Evolutionary conservation across 2,888 invertebrate species (phyloP).

Genomic region (Julus scanicus): DNA sequence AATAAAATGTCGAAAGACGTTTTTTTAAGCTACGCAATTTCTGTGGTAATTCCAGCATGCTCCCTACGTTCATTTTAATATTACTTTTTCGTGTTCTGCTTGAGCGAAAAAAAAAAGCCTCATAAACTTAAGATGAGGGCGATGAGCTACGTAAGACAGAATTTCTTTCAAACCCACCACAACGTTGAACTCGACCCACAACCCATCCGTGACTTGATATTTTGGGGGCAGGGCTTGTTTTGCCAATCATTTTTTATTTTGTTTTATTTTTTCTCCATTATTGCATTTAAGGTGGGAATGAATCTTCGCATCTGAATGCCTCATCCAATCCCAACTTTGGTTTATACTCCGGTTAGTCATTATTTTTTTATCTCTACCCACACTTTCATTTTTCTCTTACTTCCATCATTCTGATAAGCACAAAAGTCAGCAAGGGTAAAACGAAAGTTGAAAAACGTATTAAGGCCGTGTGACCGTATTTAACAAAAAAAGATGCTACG

Average conservation of each 20-base stretch:
- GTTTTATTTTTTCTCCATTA: constrained; percentile 51
- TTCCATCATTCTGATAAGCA: neutral
- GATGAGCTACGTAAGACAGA: neutral
- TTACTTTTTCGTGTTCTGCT: constrained; percentile 31
- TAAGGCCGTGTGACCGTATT: neutral
- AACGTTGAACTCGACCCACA: neutral
- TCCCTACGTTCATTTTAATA: neutral
- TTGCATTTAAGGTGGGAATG: constrained; percentile 47
- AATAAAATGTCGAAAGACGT: constrained; percentile 22
- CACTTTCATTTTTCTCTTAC: neutral
- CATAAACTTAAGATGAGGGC: neutral
- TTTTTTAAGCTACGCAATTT: constrained; percentile 8
- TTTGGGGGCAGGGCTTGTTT: constrained; percentile 51
- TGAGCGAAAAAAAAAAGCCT: neutral
- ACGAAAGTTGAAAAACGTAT: neutral
- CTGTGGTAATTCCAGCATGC: constrained; percentile 32
- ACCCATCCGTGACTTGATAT: constrained; percentile 47
- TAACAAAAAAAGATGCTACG: neutral
- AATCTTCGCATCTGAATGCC: constrained; percentile 47
- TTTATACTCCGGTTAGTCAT: constrained; percentile 45
- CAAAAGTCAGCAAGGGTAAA: constrained; percentile 22
- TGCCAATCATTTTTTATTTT: constrained; percentile 34
- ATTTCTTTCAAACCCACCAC: neutral
- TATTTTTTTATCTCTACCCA: constrained; percentile 41
- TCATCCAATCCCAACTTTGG: constrained; percentile 47